A percentile compares a stretch with the other conserved stretches of the same genome.
Conservation (phyloP, 2,888 invertebrate genomes). For the Spodoptera picta region DNA sequence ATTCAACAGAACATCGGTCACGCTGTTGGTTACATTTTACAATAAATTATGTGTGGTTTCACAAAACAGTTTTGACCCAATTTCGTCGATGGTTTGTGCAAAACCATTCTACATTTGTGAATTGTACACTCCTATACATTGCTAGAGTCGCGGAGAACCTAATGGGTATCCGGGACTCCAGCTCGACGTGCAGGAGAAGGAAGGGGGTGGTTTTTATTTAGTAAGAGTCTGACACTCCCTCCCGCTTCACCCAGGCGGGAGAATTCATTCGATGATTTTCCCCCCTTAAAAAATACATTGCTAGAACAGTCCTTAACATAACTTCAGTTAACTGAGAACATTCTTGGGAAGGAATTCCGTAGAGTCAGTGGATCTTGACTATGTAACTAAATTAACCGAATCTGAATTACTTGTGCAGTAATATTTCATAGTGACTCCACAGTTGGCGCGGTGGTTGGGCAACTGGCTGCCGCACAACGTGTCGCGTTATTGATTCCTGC, state of each 20-base stretch:
- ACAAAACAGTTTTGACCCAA: constrained; percentile 2
- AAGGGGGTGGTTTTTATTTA: no score
- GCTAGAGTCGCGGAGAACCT: not conserved
- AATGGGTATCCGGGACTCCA: no score
- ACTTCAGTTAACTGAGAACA: constrained; percentile 24
- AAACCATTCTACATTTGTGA: constrained; percentile 5
- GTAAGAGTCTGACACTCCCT: no score
- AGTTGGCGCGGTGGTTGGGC: no score
- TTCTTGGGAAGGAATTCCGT: constrained; percentile 46
- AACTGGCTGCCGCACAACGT: no score
- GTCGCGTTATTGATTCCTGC: no score
- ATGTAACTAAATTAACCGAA: constrained; percentile 33
- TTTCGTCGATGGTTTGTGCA: constrained; percentile 4
- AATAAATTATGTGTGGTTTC: not conserved
- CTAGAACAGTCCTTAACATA: constrained; percentile 31
- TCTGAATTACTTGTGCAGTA: constrained; percentile 13
- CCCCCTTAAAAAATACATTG: constrained; percentile 8
- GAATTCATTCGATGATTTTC: no score
- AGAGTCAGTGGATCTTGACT: constrained; percentile 35
- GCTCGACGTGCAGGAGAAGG: no score
- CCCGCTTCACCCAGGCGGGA: no score
- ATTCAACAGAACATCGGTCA: no score
- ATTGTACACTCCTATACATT: constrained; percentile 11
- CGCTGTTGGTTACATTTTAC: no score
- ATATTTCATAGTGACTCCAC: not conserved